phyloP scores from a whole-genome alignment of 64 coral and sea anemone genomes.

The Pocillopora damicornis region DNA sequence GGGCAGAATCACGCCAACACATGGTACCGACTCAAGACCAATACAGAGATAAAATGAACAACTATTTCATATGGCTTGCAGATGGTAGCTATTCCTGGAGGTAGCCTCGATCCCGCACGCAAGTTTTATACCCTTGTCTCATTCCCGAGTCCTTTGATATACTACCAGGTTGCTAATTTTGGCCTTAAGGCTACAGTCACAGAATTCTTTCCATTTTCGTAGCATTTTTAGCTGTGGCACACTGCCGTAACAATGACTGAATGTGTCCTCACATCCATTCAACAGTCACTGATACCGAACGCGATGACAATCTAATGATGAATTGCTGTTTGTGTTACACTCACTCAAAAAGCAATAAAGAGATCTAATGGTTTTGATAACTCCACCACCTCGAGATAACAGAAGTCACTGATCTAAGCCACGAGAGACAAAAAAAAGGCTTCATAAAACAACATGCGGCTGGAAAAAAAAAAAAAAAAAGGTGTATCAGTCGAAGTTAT shows the following conservation, averaged over 20 bases:
- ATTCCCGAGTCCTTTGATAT: neutral
- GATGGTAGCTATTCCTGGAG: neutral
- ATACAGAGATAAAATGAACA: neutral
- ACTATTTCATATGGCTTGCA: neutral
- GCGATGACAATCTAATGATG: slow-evolving; percentile 16
- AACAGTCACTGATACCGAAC: neutral
- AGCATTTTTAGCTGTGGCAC: neutral
- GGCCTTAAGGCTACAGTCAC: neutral
- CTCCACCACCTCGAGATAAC: neutral
- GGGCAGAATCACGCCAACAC: neutral
- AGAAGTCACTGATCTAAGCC: neutral
- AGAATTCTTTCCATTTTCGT: neutral
- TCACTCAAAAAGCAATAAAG: slow-evolving; percentile 15
- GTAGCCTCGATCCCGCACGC: neutral
- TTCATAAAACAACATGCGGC: no score
- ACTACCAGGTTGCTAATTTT: neutral
- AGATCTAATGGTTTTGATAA: slow-evolving; percentile 9
- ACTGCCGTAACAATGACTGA: neutral
- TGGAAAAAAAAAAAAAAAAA: no score
- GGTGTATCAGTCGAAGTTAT: no score
- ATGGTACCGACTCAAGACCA: neutral
- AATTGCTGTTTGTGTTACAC: slow-evolving; percentile 11
- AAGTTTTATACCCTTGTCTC: neutral
- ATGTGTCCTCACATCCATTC: slow-evolving; percentile 6
- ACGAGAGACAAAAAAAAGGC: no score